Evolutionary conservation across 2,888 invertebrate genomes (phyloP).

Genomic region (Epinotia demarniana): DNA sequence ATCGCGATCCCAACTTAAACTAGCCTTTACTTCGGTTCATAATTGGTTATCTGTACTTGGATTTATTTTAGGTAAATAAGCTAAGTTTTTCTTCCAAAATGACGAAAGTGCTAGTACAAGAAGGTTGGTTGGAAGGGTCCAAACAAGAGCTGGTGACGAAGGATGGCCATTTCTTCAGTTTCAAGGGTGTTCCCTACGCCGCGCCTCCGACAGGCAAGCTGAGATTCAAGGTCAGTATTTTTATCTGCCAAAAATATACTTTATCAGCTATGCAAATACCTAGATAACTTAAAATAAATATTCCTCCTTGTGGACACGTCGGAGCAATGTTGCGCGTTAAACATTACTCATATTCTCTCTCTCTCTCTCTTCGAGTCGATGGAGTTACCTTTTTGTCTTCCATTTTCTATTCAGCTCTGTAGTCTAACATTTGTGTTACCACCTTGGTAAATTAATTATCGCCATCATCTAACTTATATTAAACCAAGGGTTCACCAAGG

Average conservation of each 20-base stretch:
- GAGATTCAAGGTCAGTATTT: slow-evolving; percentile 73
- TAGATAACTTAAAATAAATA: not conserved
- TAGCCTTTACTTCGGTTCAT: no score
- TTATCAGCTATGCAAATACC: slow-evolving; percentile 54
- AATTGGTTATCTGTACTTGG: not conserved
- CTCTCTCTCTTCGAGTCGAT: not conserved
- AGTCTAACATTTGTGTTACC: no score
- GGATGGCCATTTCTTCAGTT: slow-evolving; percentile 58
- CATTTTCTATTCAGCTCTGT: no score
- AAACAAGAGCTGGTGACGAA: slow-evolving; percentile 50
- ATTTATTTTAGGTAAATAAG: not conserved
- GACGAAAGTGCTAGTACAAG: slow-evolving; percentile 54
- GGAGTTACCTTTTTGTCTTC: no score
- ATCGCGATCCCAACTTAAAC: not conserved
- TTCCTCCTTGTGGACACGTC: not conserved
- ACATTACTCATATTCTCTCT: not conserved
- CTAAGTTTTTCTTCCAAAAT: slow-evolving; percentile 38
- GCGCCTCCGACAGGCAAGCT: slow-evolving; percentile 75
- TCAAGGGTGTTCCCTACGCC: slow-evolving; percentile 80
- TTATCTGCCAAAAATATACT: not conserved
- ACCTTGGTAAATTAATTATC: no score
- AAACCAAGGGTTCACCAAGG: no score
- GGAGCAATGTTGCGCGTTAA: not conserved
- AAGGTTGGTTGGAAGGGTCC: slow-evolving; percentile 60
- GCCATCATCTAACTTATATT: no score